These are phyloP conservation scores for Pristionchus entomophagus DNA, from an alignment of 2,888 invertebrate species.

Conservation along the genomic window DNA sequence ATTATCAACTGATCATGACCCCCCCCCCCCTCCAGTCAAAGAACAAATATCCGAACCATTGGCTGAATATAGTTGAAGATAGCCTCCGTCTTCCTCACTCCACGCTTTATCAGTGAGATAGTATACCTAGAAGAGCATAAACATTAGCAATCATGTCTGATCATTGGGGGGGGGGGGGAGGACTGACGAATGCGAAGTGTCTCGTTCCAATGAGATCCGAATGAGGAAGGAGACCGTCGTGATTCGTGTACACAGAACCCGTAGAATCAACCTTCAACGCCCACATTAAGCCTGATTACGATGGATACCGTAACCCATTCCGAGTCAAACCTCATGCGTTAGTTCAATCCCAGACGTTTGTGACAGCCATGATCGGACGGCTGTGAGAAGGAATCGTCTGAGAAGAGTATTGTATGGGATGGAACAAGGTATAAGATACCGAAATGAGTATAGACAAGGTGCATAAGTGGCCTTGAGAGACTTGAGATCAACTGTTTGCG, in stretches of 20 bases:
- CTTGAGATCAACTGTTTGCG: slow-evolving; percentile 18
- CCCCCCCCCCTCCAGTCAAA: too few relatives aligned
- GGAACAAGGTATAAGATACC: neutral
- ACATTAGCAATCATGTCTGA: neutral
- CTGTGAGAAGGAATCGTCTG: neutral
- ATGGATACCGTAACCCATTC: neutral
- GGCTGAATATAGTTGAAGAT: slow-evolving; percentile 23
- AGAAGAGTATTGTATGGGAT: neutral
- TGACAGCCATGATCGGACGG: slow-evolving; percentile 22
- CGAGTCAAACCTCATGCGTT: neutral
- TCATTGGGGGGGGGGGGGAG: too few relatives aligned
- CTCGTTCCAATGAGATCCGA: slow-evolving; percentile 35
- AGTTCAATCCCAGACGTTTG: slow-evolving; percentile 3
- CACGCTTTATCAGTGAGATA: slow-evolving; percentile 32
- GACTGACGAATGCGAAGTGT: slow-evolving; percentile 14
- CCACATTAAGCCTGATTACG: neutral
- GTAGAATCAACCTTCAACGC: slow-evolving; percentile 18
- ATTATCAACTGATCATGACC: neutral
- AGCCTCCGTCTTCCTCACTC: neutral
- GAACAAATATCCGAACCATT: too few relatives aligned
- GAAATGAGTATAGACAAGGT: slow-evolving; percentile 23
- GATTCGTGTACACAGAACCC: slow-evolving; percentile 21
- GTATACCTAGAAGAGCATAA: neutral
- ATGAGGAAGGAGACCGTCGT: slow-evolving; percentile 38
- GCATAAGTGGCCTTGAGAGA: slow-evolving; percentile 25